Conservation (phyloP, 2,888 invertebrate species). For the Cryptus armator region DNA sequence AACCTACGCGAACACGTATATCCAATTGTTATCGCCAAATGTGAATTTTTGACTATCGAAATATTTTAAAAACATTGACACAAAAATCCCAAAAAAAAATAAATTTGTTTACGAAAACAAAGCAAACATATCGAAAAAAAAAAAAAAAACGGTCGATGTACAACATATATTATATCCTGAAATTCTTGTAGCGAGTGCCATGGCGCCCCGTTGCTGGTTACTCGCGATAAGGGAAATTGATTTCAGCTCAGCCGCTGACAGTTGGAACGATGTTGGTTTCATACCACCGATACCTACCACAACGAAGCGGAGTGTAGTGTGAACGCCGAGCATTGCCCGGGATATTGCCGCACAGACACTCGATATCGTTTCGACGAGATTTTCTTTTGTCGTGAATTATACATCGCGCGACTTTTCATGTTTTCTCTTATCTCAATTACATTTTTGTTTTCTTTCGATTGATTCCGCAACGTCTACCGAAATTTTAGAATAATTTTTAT, state of each 20-base stretch:
- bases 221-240: conserved; percentile 84
- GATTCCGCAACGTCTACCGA: background rate
- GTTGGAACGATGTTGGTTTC: conserved; percentile 49
- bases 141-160: background rate
- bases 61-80: background rate
- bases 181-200: conserved; percentile 38
- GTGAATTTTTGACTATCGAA: no score
- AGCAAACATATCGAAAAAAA: background rate
- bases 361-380: background rate
- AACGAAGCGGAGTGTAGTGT: conserved; percentile 2
- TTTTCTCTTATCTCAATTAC: conserved; percentile 44
- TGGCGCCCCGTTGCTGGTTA: conserved; percentile 77
- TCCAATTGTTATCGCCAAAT: no score
- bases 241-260: conserved; percentile 74
- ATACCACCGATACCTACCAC: conserved; percentile 15
- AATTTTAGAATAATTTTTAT: background rate
- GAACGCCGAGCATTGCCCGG: conserved; percentile 52
- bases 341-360: conserved; percentile 70
- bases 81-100: background rate
- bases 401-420: background rate
- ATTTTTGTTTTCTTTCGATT: background rate
- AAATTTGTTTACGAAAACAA: no score
- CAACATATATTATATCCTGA: background rate
- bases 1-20: no score
- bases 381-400: background rate